Conservation (phyloP, 2,113 vertebrate species). For the Microcebus lehilahytsara region DNA sequence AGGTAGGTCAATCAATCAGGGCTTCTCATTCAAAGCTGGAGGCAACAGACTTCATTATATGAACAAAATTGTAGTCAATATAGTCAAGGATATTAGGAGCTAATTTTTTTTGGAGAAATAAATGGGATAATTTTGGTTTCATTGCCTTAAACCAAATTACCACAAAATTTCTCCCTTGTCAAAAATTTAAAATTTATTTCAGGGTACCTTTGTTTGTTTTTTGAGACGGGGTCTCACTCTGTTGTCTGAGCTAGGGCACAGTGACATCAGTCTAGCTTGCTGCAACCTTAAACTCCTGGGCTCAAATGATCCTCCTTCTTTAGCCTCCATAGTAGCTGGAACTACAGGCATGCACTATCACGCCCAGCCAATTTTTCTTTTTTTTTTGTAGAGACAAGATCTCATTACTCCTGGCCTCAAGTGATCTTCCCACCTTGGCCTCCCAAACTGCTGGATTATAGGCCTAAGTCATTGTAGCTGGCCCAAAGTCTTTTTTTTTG, state of each 20-base stretch:
- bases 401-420: neutral
- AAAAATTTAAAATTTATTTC: slow-evolving; percentile 44
- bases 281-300: neutral
- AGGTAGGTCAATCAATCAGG: neutral
- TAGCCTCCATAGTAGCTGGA: neutral
- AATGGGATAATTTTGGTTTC: slow-evolving; percentile 18
- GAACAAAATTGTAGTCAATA: neutral
- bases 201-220: neutral
- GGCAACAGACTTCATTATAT: neutral
- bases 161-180: neutral
- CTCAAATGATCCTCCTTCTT: neutral
- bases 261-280: neutral
- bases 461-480: neutral
- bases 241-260: neutral
- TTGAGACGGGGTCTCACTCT: neutral
- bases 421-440: neutral
- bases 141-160: neutral
- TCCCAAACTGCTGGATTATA: neutral
- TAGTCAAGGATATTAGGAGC: neutral
- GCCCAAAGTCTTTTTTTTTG: neutral
- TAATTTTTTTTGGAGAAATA: slow-evolving; percentile 48
- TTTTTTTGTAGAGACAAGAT: neutral
- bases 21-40: neutral
- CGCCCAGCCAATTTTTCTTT: neutral
- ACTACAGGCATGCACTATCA: neutral